phyloP scores from a whole-genome alignment of 2,113 vertebrate genomes.

The Apodemus sylvaticus region DNA sequence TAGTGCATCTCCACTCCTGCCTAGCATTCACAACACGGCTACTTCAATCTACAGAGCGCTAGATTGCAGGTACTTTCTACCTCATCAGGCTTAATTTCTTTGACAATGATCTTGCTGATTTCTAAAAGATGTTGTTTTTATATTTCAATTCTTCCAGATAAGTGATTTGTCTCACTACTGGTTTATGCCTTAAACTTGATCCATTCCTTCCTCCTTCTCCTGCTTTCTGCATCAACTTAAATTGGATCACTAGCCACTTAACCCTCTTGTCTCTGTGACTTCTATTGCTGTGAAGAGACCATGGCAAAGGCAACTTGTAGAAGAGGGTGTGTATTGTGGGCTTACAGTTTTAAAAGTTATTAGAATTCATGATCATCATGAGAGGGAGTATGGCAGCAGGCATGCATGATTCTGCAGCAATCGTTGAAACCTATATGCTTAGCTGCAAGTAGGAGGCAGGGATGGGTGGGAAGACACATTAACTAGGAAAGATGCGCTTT shows the following conservation, averaged over 20 bases:
- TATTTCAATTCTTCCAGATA: neutral
- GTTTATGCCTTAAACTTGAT: neutral
- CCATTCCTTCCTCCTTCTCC: neutral
- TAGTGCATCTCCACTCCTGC: neutral
- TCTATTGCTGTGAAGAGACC: neutral
- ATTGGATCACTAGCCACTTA: neutral
- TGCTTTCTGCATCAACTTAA: neutral
- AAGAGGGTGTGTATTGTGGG: neutral
- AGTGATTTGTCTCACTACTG: neutral
- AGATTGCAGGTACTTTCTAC: neutral
- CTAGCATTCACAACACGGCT: neutral
- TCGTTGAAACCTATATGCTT: neutral
- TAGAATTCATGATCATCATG: neutral
- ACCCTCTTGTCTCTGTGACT: neutral
- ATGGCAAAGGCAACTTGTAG: neutral
- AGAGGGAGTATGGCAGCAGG: neutral
- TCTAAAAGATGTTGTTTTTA: neutral
- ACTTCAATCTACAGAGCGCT: neutral
- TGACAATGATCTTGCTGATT: neutral
- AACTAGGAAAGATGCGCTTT: neutral
- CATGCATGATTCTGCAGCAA: neutral
- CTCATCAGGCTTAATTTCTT: neutral
- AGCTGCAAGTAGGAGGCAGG: neutral
- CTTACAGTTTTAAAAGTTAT: neutral
- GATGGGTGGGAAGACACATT: neutral